phyloP scores from a whole-genome alignment of 2,113 vertebrate species.

The Sclerurus mexicanus region DNA sequence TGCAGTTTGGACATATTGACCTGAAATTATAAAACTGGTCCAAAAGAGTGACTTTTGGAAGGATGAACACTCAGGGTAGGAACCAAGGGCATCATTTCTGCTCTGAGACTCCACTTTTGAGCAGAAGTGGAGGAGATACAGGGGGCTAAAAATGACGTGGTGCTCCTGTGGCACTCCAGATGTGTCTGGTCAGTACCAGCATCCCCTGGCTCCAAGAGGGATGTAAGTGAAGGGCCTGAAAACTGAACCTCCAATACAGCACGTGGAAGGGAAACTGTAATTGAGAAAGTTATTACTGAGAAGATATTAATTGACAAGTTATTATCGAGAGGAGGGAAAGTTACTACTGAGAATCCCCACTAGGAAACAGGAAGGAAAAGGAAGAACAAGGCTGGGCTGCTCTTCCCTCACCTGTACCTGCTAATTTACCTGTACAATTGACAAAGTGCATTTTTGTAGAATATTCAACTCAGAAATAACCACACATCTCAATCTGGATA shows the following conservation, averaged over 20 bases:
- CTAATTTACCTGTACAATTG: background rate
- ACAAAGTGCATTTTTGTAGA: background rate
- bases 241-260: background rate
- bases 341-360: background rate
- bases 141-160: background rate
- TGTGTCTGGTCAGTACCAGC: background rate
- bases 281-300: background rate
- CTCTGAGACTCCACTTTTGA: background rate
- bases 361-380: background rate
- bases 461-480: background rate
- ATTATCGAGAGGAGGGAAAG: background rate
- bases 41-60: background rate
- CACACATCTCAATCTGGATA: background rate
- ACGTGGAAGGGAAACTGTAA: background rate
- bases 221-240: background rate
- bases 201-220: accelerated
- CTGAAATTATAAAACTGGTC: background rate
- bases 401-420: background rate
- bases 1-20: background rate
- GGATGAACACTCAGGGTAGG: background rate
- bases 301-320: background rate
- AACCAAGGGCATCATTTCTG: background rate
- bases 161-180: background rate
- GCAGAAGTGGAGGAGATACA: background rate
- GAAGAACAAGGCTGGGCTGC: background rate